Evolutionary conservation across 2,888 invertebrate species (phyloP), one percentile per base, ranked within the genome.

Genomic region (Drosophila algonquin): DNA sequence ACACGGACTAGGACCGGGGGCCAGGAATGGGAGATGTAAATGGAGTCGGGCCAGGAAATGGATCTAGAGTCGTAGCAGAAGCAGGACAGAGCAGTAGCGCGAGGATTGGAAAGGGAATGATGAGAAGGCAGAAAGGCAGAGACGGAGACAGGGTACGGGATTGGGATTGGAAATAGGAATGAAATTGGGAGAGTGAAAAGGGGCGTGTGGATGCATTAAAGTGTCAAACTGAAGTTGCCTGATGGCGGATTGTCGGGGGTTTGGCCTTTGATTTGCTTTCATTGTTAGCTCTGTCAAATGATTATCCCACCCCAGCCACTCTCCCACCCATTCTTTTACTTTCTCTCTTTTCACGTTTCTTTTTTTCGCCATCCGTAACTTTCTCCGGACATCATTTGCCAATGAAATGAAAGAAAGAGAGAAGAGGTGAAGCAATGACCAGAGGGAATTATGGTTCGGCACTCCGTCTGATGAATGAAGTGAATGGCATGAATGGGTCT

Each of bases 141-240:
- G 10, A 3, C 9, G 5, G 5, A 30, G 7, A 30, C 30, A 30
- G 32, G 32, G 32, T 5, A 24, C 5, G 32, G 32, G 14, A 35
- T 35, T 32, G 32, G 3, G 12, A 35, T 3, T 8, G 14, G 40
- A 5, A 10, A 6, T 12, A 14, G 10, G 40, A 40, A n/a, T 6
- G 54, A 40, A 24, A 9, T 16, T 3, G 16, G n/a, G 5, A 30
- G 5, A 46, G 44, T 14, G 12, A n/a, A 56, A 24, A 21, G 59
- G 30, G 48, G 56, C 45, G 54, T 46, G 65, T 52, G 60, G 35
- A 58, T 71, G 80, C 70, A 74, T 80, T 82, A 75, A 80, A 73
- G 81, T 80, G 85, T 85, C 80, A 76, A 71, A 70, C 71, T 63
- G 69, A 70, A 75, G 70, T 69, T 72, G 61, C 72, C 63, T 7